Evolutionary conservation across 2,888 invertebrate genomes (phyloP), one percentile per base, ranked within the genome.

Genomic region (Ennomos erosarius): DNA sequence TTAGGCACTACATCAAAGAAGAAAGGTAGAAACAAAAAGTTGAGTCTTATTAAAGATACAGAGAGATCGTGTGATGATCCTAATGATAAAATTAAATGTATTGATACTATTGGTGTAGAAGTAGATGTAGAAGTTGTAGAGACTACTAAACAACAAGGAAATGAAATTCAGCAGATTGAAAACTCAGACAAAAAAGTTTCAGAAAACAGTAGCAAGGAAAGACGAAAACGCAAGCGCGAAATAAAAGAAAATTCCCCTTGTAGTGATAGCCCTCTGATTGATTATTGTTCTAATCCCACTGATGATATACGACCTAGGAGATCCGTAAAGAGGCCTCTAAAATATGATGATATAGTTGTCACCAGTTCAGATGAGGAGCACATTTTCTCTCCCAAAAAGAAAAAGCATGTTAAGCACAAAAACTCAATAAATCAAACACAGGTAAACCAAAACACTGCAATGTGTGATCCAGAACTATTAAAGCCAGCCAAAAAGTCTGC

Each of bases 291-390:
- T 12, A 52, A 11, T 49, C 9, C 52, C 36, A 57, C 53, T 56
- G 71, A 65, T 68, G 76, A 75, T 26, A 62, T 59, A 34, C 78
- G 92, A 62, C 87, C 92, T 54, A 91, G 81, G 70, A 78, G 91
- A 61, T 82, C 71, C 65, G 71, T 79, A 1, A 89, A 86, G 68
- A 88, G 79, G 72, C 90, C 91, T 55, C 65, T 86, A 9, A 90
- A 90, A 73, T 92, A 91, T 70, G 64, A 66, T 65, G 85, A 89
- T 60, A 81, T 87, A 69, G 68, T 73, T 43, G 63, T 81, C 6
- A 76, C 78, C 37, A 88, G 87, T 76, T 89, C 90, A 53, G 90
- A 91, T 81, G 92, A 92, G 63, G 89, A 90, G 54, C 72, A 87
- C 68, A 88, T 91, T 35, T 90, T 91, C 70, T 88, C 89, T 46